Evolutionary conservation across 2,888 invertebrate species (phyloP), one percentile per base, ranked within the genome.

Genomic region (Lycophotia porphyrea): DNA sequence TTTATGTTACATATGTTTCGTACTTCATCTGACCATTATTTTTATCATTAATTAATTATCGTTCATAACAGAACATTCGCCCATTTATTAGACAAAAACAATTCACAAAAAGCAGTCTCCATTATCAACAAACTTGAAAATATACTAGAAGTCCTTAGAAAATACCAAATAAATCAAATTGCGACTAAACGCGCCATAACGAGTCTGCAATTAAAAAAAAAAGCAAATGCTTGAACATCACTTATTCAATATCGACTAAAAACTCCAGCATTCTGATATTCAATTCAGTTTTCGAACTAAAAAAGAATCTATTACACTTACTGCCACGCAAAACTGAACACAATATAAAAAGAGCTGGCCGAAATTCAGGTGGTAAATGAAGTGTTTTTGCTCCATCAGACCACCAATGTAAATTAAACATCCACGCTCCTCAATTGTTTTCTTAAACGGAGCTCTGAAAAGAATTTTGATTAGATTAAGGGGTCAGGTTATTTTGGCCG

Each of bases 341-440:
- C 81, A 78, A 82, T 82, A 83, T 81, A 87, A 88, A 90, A 89
- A 88, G 78, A 76, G 76, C 80, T 84, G 74, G 74, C 74, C 81
- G 85, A 90, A 90, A 85, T 90, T 88, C 90, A 91, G 88, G 89
- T 90, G 87, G 78, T 80, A 88, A 91, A 88, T 84, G 87, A 88
- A 89, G 84, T 87, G 89, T 88, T 91, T 91, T 90, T 90, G 82
- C 88, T 85, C 70, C 72, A 77, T 79, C 84, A 84, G 65, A 73
- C 77, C 69, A 82, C 90, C 86, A 88, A 65, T 74, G 61, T 77
- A 70, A 72, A 49, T 65, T 77, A 85, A 82, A 63, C 88, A 67
- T 73, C 84, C 68, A 65, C 67, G n/a, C 64, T 39, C 21, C 68
- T 68, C 81, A 78, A 67, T 39, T 71, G 80, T 75, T 70, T 76